Base-by-base conservation (phyloP, 2,113 vertebrate species). In the Empidonax alnorum region DNA sequence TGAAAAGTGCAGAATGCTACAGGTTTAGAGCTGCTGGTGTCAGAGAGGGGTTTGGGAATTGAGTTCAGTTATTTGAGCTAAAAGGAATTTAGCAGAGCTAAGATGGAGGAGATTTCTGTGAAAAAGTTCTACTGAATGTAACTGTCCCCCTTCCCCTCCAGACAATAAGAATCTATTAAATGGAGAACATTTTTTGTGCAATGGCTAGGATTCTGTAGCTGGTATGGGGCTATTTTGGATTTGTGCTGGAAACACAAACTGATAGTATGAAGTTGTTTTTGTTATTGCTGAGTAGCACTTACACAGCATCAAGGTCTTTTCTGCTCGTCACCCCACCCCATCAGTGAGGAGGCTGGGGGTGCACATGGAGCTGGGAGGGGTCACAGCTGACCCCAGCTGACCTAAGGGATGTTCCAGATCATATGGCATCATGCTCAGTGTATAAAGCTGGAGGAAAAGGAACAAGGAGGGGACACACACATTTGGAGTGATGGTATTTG, bases 341-440 rank as follows among this genome's bases (percentile, higher is more conserved):
- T 61, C 39, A 30, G 27, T 1, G 33, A 77, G 11, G 62, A 21
- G 44, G 30, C 25, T 25, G 31, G 53, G 44, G 53, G 8, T 44
- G 53, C 37, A 25, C 21, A 1, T 5, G 39, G 46, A 27, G 31
- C 3, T 18, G 41, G 21, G 22, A 76, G 37, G 52, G 35, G 42
- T 66, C 71, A 20, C 7, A 5, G 23, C 41, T 47, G 65, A 46
- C n/a, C 55, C 24, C 52, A 10, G 2, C 14, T 6, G 50, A 20
- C 30, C 71, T 44, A 4, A 21, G 58, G 66, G n/a, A 4, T 35
- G 25, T 7, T 11, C 10, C n/a, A 47, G 74, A n/a, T 12, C 30
- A 12, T 7, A 30, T 1, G 1, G 7, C 22, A 25, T 9, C 1
- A 0, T 24, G 47, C 19, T 47, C 41, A 41, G 41, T 3, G 58